Base-by-base conservation (phyloP, 1,140 invertebrate genomes). In the Drosophila yakuba region DNA sequence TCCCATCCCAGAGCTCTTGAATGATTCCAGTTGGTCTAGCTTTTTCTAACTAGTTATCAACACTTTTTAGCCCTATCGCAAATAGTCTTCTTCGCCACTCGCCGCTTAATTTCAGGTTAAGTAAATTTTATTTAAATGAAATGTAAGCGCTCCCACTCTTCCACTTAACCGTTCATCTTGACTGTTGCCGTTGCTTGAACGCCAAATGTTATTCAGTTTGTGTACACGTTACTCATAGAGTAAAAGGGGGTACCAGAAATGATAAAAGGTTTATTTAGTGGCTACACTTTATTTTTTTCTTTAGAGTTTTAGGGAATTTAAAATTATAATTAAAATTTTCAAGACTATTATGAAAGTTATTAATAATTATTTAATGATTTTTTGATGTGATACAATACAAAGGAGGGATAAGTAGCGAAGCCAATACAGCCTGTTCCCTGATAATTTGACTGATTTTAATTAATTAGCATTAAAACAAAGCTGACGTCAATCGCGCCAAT, bases 41-140 rank as follows among this genome's bases (percentile, higher is more conserved):
- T 68, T 69, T 77, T 69, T 76, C 52, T 63, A 71, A 88, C 62
- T 83, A 86, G 88, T 86, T 86, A 88, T 74, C 59, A 76, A 86
- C 77, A 77, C 81, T 85, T 84, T 85, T 80, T 56, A 77, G 57
- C 76, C 83, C 69, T 56, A 80, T 74, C 84, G 83, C 62, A 75
- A 75, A 75, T 75, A 64, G 61, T 28, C 58, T 75, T 50, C 48
- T 25, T 15, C 17, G 17, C 14, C 8, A n/a, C 36, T 14, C 35
- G 12, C 43, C 50, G 10, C 45, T 66, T 74, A 68, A 86, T 81
- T 81, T 78, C 59, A 82, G 78, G 84, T 83, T 88, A 79, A 88
- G 83, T 89, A 84, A 84, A 88, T 83, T 82, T 89, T 76, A 74
- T 88, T 88, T 89, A 79, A 89, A 88, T 89, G 79, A 89, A 88